These are phyloP conservation scores for Mus caroli DNA, from an alignment of 2,797 vertebrate genomes.

Conservation along the genomic window DNA sequence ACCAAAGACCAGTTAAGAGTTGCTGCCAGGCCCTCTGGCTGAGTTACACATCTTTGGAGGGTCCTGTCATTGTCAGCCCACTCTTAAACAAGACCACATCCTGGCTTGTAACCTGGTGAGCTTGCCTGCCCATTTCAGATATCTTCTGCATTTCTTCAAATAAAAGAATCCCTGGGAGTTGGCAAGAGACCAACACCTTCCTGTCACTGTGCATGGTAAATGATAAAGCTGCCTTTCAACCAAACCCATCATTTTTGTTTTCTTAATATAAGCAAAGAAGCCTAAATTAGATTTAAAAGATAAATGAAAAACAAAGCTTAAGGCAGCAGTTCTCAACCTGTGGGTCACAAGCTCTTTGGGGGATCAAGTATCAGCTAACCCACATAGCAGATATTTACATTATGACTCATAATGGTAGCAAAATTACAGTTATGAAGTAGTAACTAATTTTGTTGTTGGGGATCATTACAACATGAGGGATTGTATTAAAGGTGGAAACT, in stretches of 20 bases:
- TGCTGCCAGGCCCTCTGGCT: not conserved
- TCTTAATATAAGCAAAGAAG: not conserved
- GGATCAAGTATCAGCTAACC: too few relatives aligned
- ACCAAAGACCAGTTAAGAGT: not conserved
- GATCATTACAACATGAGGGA: not conserved
- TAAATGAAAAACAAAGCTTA: not conserved
- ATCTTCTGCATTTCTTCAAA: slow-evolving; percentile 7
- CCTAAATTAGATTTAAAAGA: not conserved
- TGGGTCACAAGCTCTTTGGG: not conserved
- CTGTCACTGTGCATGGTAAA: not conserved
- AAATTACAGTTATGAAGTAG: not conserved
- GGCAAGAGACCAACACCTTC: not conserved
- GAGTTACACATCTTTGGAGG: not conserved
- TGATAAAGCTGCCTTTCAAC: not conserved
- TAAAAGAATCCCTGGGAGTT: slow-evolving; percentile 16
- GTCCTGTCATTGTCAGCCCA: not conserved
- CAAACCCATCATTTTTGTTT: slow-evolving; percentile 35
- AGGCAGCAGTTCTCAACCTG: not conserved
- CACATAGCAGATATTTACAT: not conserved
- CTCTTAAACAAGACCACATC: not conserved
- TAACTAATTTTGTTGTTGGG: not conserved
- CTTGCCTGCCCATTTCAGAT: not conserved
- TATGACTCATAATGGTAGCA: not conserved
- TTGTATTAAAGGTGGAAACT: not conserved
- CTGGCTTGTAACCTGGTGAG: not conserved